Percentiles rank a stretch among this genome's conserved stretches.
Conservation (phyloP, 92 coral and sea anemone species). For the Ricordea florida region DNA sequence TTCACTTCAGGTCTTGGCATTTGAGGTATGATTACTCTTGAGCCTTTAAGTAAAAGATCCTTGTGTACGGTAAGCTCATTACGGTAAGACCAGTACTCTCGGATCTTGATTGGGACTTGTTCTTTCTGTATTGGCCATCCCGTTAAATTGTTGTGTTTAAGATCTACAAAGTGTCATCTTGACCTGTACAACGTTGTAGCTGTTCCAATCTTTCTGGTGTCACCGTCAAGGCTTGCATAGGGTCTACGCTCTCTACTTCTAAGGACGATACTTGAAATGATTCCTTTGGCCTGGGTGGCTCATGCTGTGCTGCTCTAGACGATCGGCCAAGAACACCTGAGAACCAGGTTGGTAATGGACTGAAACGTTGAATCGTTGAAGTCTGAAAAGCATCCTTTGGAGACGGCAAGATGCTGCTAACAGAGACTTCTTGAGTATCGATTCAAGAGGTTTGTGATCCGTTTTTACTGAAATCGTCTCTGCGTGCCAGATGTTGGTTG, state of each 20-base stretch:
- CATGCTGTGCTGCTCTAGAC: slow-evolving; percentile 27
- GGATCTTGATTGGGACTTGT: slow-evolving; percentile 17
- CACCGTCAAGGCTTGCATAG: slow-evolving; percentile 13
- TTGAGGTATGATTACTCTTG: slow-evolving; percentile 24
- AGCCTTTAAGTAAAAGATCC: slow-evolving; percentile 8
- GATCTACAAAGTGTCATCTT: slow-evolving; percentile 28
- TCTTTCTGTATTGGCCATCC: slow-evolving; percentile 40
- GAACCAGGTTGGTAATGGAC: slow-evolving; percentile 25
- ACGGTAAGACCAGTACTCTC: slow-evolving; percentile 21
- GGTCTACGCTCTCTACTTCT: slow-evolving; percentile 19
- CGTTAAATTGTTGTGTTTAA: slow-evolving; percentile 24
- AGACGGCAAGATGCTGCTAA: slow-evolving; percentile 3
- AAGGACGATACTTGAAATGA: slow-evolving; percentile 44
- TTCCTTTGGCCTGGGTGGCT: slow-evolving; percentile 10
- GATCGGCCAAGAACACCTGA: slow-evolving; percentile 12
- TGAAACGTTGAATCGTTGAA: slow-evolving; percentile 3
- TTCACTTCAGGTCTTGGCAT: slow-evolving; percentile 26
- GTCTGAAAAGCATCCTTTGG: slow-evolving; percentile 21
- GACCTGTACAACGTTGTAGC: slow-evolving; percentile 36
- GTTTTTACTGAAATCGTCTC: slow-evolving; percentile 14
- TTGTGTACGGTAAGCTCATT: slow-evolving; percentile 7
- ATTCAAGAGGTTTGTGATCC: slow-evolving; percentile 28
- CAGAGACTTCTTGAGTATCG: slow-evolving; percentile 29
- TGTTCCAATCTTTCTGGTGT: slow-evolving; percentile 21
- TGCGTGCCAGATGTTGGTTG: background rate